These are phyloP conservation scores for Cheilosia vulpina DNA, from an alignment of 2,888 invertebrate genomes.

Conservation along the genomic window DNA sequence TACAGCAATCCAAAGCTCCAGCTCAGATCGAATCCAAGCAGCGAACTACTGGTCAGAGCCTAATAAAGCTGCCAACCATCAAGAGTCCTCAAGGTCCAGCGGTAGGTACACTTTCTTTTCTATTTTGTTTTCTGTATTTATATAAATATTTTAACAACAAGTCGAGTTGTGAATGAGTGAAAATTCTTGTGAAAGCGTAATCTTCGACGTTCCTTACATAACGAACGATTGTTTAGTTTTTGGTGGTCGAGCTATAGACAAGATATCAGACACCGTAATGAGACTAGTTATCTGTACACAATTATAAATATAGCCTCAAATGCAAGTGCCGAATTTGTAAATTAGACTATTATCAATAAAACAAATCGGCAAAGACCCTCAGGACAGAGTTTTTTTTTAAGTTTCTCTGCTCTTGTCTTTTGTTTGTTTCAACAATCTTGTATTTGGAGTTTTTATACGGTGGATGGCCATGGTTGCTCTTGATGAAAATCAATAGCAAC, in stretches of 20 bases:
- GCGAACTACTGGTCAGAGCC: slow-evolving; percentile 36
- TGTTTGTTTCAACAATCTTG: background rate
- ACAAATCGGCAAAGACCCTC: background rate
- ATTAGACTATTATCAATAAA: slow-evolving; percentile 7
- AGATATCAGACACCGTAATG: slow-evolving; percentile 3
- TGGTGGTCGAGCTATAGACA: slow-evolving; percentile 8
- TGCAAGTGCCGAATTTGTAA: background rate
- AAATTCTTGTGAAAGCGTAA: slow-evolving; percentile 18
- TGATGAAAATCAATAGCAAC: slow-evolving; percentile 16
- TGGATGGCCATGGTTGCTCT: background rate
- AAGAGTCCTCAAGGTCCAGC: slow-evolving; percentile 24
- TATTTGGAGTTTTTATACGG: background rate
- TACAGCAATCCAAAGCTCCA: slow-evolving; percentile 48
- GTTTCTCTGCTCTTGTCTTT: slow-evolving; percentile 2
- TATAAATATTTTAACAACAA: slow-evolving; percentile 1
- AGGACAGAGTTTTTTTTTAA: slow-evolving; percentile 12
- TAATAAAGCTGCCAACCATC: slow-evolving; percentile 43
- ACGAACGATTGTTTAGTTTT: slow-evolving; percentile 33
- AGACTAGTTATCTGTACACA: background rate
- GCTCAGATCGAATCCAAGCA: slow-evolving; percentile 42
- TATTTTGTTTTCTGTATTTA: background rate
- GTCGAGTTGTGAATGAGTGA: background rate
- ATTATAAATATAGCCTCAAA: background rate
- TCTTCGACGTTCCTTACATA: slow-evolving; percentile 50
- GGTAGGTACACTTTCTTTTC: slow-evolving; percentile 36